Conservation (phyloP, 2,113 vertebrate genomes). For the Psilopsiagon aurifrons region DNA sequence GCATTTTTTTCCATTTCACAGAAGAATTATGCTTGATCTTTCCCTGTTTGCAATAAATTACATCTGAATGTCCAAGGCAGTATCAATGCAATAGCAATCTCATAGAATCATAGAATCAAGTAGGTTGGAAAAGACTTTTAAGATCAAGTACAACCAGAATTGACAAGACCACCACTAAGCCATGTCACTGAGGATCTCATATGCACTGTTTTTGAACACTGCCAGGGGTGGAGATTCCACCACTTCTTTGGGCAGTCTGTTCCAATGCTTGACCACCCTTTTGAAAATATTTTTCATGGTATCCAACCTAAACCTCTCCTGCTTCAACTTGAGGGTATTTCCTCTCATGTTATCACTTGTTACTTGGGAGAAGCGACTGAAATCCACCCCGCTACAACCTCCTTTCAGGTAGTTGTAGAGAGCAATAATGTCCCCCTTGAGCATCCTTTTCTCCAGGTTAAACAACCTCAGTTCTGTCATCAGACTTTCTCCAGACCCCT, state of each 20-base stretch:
- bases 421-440: neutral
- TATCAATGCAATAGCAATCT: conserved; percentile 18
- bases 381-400: neutral
- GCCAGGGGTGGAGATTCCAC: neutral
- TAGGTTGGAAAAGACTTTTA: neutral
- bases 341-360: neutral
- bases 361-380: neutral
- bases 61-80: conserved; percentile 17
- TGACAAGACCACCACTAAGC: neutral
- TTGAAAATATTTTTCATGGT: neutral
- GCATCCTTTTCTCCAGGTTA: neutral
- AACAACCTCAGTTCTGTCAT: neutral
- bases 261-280: neutral
- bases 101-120: neutral
- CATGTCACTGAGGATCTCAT: neutral
- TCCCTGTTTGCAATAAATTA: conserved; percentile 34
- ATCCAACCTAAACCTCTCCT: neutral
- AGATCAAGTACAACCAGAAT: neutral
- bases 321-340: neutral
- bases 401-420: neutral
- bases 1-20: neutral
- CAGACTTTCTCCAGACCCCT: neutral
- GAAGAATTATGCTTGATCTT: neutral
- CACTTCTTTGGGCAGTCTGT: neutral
- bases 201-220: neutral